Evolutionary conservation across 1,140 invertebrate species (phyloP).

Genomic region (Adoxophyes honmai): DNA sequence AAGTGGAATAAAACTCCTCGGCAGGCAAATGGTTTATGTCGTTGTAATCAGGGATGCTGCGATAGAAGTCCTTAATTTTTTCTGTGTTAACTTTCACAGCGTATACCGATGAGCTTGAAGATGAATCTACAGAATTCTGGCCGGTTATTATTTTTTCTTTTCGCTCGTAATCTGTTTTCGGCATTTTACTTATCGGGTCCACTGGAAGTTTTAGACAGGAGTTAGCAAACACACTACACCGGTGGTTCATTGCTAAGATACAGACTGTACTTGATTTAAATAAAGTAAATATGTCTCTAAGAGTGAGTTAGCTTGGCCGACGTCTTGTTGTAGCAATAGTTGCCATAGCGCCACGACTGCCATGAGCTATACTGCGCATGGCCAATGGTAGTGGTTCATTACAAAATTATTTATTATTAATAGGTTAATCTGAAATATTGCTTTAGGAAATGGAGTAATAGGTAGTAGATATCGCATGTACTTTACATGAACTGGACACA

Average conservation of each 20-base stretch:
- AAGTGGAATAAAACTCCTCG: slow-evolving; percentile 81
- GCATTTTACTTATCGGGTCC: slow-evolving; percentile 81
- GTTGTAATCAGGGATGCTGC: slow-evolving; percentile 83
- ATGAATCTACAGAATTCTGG: slow-evolving; percentile 57
- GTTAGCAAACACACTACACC: slow-evolving; percentile 77
- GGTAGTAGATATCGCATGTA: too few relatives aligned
- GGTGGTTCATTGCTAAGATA: slow-evolving; percentile 54
- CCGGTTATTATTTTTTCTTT: slow-evolving; percentile 54
- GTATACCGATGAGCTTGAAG: slow-evolving; percentile 38
- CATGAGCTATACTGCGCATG: not conserved
- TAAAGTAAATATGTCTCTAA: not conserved
- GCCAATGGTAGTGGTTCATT: not conserved
- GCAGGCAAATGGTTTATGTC: slow-evolving; percentile 83
- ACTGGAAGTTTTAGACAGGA: slow-evolving; percentile 82
- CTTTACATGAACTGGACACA: too few relatives aligned
- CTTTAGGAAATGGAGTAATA: too few relatives aligned
- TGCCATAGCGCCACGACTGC: not conserved
- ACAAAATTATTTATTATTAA: too few relatives aligned
- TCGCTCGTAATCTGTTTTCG: slow-evolving; percentile 81
- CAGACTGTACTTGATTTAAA: not conserved
- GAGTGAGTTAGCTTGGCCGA: not conserved
- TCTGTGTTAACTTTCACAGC: slow-evolving; percentile 58
- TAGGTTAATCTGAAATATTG: too few relatives aligned
- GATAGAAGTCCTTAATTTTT: slow-evolving; percentile 81
- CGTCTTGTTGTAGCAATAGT: not conserved